phyloP scores from a whole-genome alignment of 2,113 vertebrate species.

The Oryctolagus cuniculus region DNA sequence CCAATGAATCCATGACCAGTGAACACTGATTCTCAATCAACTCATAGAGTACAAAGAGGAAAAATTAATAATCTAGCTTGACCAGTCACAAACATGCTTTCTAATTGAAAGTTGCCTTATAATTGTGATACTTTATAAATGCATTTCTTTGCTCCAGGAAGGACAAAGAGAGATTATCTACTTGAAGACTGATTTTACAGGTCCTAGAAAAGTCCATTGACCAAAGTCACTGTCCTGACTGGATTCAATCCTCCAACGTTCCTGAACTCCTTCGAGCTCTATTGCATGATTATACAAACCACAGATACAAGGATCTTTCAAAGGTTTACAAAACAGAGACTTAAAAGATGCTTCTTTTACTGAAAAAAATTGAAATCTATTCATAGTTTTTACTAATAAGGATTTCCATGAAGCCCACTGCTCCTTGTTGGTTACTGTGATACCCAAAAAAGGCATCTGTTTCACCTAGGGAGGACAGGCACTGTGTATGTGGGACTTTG shows the following conservation, averaged over 20 bases:
- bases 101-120: conserved; percentile 32
- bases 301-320: background rate
- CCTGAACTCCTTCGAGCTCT: background rate
- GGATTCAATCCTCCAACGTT: background rate
- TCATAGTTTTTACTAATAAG: too few relatives aligned
- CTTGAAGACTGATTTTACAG: background rate
- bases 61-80: background rate
- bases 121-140: background rate
- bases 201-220: background rate
- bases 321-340: too few relatives aligned
- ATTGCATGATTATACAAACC: background rate
- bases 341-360: too few relatives aligned
- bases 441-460: background rate
- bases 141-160: background rate
- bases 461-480: background rate
- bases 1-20: background rate
- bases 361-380: too few relatives aligned
- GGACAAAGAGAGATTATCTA: background rate
- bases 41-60: background rate
- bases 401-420: too few relatives aligned
- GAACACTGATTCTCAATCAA: background rate
- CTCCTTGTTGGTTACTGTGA: background rate
- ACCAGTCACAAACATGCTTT: background rate
- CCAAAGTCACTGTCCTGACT: background rate
- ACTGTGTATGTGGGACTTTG: background rate